Conservation (phyloP, 2,888 invertebrate species). For the Cryptus armator region DNA sequence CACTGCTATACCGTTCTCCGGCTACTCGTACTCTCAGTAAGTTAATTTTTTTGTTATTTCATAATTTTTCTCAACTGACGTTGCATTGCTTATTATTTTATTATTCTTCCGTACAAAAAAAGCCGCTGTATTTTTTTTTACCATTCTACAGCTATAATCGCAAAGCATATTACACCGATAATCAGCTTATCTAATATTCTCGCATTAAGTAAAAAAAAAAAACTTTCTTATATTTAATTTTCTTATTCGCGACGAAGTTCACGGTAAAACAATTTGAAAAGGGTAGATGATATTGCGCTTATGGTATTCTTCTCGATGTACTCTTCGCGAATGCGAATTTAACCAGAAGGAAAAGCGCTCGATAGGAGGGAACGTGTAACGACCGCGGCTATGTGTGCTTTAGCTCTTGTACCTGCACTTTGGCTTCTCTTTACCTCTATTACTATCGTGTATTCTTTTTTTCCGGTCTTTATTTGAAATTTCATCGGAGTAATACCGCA, state of each 20-base stretch:
- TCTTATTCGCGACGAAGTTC: background rate
- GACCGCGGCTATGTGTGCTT: slow-evolving; percentile 13
- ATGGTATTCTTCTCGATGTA: slow-evolving; percentile 17
- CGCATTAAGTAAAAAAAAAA: background rate
- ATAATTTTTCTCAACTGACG: background rate
- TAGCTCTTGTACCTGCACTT: slow-evolving; percentile 6
- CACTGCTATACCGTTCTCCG: slow-evolving; percentile 74
- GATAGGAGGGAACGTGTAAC: slow-evolving; percentile 38
- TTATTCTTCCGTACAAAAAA: no score
- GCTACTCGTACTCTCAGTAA: slow-evolving; percentile 79
- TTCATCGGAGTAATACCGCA: slow-evolving; percentile 14
- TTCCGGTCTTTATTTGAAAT: slow-evolving; percentile 25
- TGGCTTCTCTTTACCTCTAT: background rate
- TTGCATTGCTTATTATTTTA: no score
- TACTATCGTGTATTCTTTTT: slow-evolving; percentile 24
- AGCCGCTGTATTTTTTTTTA: no score
- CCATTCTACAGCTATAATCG: background rate
- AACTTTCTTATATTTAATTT: slow-evolving; percentile 12
- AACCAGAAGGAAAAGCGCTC: slow-evolving; percentile 47
- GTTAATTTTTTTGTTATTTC: slow-evolving; percentile 65
- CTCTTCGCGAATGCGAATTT: slow-evolving; percentile 44
- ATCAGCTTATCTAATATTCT: background rate
- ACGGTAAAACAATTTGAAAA: background rate
- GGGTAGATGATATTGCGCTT: slow-evolving; percentile 11
- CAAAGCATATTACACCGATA: background rate